Percentiles rank a stretch among this genome's conserved stretches.
Conservation (phyloP, 2,797 vertebrate species). For the Poeciliopsis infans region DNA sequence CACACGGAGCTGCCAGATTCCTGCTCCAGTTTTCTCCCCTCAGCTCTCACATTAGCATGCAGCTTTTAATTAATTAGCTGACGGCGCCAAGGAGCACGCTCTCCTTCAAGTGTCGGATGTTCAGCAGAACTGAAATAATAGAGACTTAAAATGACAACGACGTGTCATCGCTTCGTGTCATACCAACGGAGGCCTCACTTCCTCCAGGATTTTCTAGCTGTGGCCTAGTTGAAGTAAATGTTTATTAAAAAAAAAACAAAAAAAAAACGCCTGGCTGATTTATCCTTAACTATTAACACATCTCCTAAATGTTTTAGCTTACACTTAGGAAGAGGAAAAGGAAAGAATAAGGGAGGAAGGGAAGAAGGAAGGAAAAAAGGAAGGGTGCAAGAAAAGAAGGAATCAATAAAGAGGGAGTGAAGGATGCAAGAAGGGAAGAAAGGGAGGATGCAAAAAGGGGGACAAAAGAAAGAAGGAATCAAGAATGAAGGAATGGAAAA, state of each 20-base stretch:
- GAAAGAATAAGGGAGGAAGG: background rate
- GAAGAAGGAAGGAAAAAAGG: background rate
- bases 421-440: background rate
- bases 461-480: too few species aligned
- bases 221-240: background rate
- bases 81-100: background rate
- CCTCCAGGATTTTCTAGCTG: background rate
- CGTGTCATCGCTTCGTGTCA: background rate
- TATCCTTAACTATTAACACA: background rate
- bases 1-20: background rate
- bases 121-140: background rate
- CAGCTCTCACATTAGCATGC: background rate
- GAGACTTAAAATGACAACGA: background rate
- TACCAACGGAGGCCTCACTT: background rate
- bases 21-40: background rate
- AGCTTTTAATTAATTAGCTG: constrained; percentile 4
- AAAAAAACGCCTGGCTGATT: background rate
- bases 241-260: background rate
- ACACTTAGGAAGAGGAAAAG: background rate
- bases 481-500: background rate
- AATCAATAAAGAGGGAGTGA: background rate
- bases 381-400: background rate
- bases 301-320: background rate
- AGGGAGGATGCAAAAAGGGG: too few species aligned
- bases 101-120: background rate